A percentile compares a stretch with the other conserved stretches of the same genome.
phyloP scores from a whole-genome alignment of 2,797 vertebrate species.

The Clarias platycephalus region DNA sequence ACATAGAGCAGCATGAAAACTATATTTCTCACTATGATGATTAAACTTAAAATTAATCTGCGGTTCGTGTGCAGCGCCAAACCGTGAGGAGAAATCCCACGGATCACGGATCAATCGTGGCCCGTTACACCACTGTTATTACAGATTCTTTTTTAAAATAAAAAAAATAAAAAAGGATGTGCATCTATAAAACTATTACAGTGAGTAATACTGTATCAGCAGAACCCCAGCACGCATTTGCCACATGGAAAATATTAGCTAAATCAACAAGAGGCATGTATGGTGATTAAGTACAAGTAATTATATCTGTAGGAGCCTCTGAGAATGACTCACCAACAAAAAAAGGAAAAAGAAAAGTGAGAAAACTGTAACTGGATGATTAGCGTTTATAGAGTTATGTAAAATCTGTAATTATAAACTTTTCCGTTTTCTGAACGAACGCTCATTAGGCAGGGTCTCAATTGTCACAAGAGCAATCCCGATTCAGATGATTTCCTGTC shows the following conservation, averaged over 20 bases:
- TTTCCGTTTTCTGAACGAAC: background rate
- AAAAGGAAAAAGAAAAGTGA: background rate
- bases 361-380: background rate
- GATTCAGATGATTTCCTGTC: constrained; percentile 6
- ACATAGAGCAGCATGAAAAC: no score
- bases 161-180: background rate
- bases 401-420: background rate
- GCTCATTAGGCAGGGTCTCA: background rate
- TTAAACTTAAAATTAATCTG: no score
- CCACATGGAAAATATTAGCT: background rate
- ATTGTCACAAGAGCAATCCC: background rate
- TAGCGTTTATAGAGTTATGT: background rate
- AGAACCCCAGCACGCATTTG: background rate
- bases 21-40: no score
- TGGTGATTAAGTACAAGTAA: background rate
- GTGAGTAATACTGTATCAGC: background rate
- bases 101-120: no score
- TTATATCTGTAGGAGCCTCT: background rate
- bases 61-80: no score
- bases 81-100: no score
- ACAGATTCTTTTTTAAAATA: no score
- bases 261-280: background rate
- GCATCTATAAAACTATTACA: background rate
- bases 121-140: no score
- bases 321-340: constrained; percentile 25